Percentiles rank a stretch among this genome's conserved stretches.
These are phyloP conservation scores for Lynx canadensis DNA, from an alignment of 2,113 vertebrate species.

Conservation along the genomic window DNA sequence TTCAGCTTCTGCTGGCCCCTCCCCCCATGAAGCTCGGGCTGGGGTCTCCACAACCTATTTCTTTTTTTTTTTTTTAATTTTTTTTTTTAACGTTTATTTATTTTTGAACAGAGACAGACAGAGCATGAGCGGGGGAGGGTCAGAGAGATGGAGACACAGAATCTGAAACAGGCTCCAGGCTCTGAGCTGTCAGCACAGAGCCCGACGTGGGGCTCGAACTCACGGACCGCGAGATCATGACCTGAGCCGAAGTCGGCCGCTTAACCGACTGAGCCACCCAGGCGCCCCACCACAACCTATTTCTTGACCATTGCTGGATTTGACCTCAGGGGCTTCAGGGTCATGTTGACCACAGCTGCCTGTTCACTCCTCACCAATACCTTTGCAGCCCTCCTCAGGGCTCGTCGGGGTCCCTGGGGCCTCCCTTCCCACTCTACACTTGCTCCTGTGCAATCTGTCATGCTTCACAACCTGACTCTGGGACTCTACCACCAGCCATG, in stretches of 20 bases:
- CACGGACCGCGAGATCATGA: too few species aligned
- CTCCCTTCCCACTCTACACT: background rate
- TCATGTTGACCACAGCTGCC: background rate
- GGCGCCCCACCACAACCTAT: too few species aligned
- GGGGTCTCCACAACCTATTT: background rate
- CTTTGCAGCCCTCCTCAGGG: background rate
- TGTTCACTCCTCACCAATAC: background rate
- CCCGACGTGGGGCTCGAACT: too few species aligned
- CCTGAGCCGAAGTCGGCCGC: too few species aligned
- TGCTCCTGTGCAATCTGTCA: background rate
- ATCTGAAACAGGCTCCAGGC: too few species aligned
- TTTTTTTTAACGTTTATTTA: too few species aligned
- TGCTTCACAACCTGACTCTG: background rate
- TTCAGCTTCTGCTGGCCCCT: background rate
- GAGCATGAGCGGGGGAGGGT: too few species aligned
- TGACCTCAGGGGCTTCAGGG: background rate
- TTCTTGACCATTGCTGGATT: background rate
- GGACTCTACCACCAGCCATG: background rate
- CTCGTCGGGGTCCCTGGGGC: fast-evolving
- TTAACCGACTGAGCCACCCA: too few species aligned
- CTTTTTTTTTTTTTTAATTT: too few species aligned
- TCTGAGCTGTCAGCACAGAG: too few species aligned
- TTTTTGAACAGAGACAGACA: too few species aligned
- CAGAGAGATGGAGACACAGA: too few species aligned
- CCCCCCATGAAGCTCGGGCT: fast-evolving